Base-by-base conservation (phyloP, 2,797 vertebrate genomes). In the Pristis pectinata region DNA sequence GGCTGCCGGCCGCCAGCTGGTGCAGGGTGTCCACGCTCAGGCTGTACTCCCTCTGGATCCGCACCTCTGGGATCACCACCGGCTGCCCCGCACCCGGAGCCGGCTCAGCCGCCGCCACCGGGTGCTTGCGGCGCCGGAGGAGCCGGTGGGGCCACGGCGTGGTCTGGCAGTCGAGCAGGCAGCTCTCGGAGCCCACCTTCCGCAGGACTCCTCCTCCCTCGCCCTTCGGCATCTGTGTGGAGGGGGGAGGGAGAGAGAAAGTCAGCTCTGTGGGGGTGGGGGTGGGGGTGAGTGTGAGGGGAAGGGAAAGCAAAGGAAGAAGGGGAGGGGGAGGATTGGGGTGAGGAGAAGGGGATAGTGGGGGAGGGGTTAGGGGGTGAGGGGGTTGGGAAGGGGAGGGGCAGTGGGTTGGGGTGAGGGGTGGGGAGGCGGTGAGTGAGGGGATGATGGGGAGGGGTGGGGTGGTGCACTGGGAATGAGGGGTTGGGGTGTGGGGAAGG, bases 111-210 rank as follows among this genome's bases (percentile, higher is more conserved):
- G 95, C 79, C 0, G 61, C 74, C 27, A 24, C 93, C 1, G 17
- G 80, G 0, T 95, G 61, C 0, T 94, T 95, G 1, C 95, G 79
- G 13, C 27, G 87, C 0, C 8, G 96, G n/a, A 96, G 92, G 4
- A 61, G 70, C 0, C 94, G 94, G n/a, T 92, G 96, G 76, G 94
- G 96, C 97, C 97, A 97, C 0, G 96, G 96, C 9, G 96, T 94
- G 64, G 96, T 96, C 95, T 98, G 97, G 6, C 97, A 95, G 53
- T 97, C 97, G 94, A 97, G 77, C 30, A 98, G 96, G 64, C 96
- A 97, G 34, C 98, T 97, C 95, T 98, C 98, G 0, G 98, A 98
- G 95, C 97, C 98, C 95, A 97, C 95, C 37, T 95, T 95, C 37
- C 94, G 95, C 0, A 95, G 82, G 6, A 87, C 94, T 37, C 94